Percentiles rank a stretch among this genome's conserved stretches.
phyloP scores from a whole-genome alignment of 2,888 invertebrate genomes.

The Pyrocoelia pectoralis region DNA sequence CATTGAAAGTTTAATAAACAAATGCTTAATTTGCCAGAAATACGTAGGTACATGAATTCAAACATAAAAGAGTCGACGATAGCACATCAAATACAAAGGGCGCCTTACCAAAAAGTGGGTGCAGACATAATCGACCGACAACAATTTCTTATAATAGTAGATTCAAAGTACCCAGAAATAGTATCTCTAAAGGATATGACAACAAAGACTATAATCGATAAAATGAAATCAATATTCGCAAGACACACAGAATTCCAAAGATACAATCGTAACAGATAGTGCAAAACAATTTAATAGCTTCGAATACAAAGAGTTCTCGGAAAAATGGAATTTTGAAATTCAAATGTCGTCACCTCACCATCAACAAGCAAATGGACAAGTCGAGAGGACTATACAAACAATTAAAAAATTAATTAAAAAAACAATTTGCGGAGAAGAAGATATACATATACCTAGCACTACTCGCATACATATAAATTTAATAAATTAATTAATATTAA shows the following conservation, averaged over 20 bases:
- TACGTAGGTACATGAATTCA: no score
- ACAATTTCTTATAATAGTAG: conserved; percentile 1
- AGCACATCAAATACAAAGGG: conserved; percentile 9
- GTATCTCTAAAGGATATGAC: background rate
- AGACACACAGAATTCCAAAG: no score
- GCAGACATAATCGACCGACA: background rate
- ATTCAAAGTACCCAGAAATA: background rate
- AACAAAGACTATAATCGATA: background rate
- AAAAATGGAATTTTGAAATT: conserved; percentile 1
- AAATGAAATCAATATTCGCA: background rate
- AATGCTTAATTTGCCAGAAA: conserved; percentile 15
- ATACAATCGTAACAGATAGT: no score
- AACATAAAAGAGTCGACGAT: conserved; percentile 9
- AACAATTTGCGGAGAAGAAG: background rate
- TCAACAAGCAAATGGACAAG: conserved; percentile 3
- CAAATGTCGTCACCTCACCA: background rate
- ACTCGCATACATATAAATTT: background rate
- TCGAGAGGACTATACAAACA: background rate
- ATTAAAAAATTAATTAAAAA: background rate
- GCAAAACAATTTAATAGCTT: no score
- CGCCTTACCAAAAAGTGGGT: conserved; percentile 16
- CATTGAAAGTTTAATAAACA: conserved; percentile 14
- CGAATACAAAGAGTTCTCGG: background rate
- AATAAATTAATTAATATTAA: no score
- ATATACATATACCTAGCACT: no score